Evolutionary conservation across 2,113 vertebrate genomes (phyloP).

Genomic region (Chunga burmeisteri): DNA sequence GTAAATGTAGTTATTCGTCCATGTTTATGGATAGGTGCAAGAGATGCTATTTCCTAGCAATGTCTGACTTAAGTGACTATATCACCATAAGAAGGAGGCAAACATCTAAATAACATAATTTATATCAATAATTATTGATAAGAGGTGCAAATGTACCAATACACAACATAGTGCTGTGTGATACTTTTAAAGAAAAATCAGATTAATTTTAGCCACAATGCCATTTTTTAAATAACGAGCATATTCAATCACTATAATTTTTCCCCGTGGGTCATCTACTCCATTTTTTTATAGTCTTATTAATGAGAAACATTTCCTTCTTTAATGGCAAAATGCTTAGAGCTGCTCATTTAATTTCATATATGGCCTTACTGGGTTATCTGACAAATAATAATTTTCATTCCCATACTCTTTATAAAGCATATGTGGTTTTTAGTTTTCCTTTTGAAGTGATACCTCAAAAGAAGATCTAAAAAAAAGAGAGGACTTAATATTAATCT

Average conservation of each 20-base stretch:
- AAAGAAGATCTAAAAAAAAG: background rate
- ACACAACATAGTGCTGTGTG: background rate
- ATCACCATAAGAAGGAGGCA: background rate
- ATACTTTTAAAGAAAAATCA: background rate
- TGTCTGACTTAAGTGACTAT: constrained; percentile 24
- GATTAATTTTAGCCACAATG: background rate
- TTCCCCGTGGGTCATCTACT: background rate
- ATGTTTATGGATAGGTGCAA: background rate
- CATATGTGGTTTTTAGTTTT: background rate
- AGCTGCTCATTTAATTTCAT: background rate
- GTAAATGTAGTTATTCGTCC: background rate
- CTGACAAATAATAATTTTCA: background rate
- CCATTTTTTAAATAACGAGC: background rate
- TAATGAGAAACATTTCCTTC: background rate
- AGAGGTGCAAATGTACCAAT: background rate
- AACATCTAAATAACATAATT: constrained; percentile 31
- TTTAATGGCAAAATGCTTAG: background rate
- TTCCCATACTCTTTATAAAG: background rate
- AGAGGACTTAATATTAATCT: background rate
- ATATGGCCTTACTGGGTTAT: background rate
- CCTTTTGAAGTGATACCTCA: background rate
- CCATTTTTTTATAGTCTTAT: background rate
- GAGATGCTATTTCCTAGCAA: constrained; percentile 6
- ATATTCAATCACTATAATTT: background rate
- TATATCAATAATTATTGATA: constrained; percentile 29